Evolutionary conservation across 2,113 vertebrate genomes (phyloP).

Genomic region (Perccottus glenii): DNA sequence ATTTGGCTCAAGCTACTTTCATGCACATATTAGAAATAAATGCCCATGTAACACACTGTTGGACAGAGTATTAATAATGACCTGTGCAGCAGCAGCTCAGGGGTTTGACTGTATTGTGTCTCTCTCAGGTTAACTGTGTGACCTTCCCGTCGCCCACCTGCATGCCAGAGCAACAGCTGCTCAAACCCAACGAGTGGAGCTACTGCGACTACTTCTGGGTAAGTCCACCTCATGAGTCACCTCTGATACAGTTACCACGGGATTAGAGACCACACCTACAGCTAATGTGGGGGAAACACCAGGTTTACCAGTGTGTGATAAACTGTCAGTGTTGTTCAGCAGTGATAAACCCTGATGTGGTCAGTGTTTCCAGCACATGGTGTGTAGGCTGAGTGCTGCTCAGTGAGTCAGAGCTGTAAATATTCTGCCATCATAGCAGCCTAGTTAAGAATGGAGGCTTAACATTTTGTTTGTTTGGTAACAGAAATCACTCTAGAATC

Average conservation of each 20-base stretch:
- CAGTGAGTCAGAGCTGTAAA: neutral
- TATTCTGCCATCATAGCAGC: neutral
- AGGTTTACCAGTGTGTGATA: too few species aligned
- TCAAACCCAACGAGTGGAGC: constrained; percentile 97
- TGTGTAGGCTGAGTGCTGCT: neutral
- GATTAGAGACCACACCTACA: neutral
- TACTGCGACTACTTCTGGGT: constrained; percentile 99
- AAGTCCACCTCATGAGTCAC: constrained; percentile 60
- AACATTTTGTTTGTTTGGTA: too few species aligned
- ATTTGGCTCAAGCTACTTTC: too few species aligned
- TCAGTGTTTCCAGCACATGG: neutral
- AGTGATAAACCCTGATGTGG: too few species aligned
- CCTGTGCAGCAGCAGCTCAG: too few species aligned
- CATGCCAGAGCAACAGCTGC: constrained; percentile 91
- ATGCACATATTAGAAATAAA: too few species aligned
- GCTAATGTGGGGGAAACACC: neutral
- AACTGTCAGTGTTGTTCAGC: too few species aligned
- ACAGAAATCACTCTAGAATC: neutral
- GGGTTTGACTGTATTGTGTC: neutral
- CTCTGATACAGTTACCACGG: too few species aligned
- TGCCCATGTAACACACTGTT: too few species aligned
- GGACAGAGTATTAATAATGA: too few species aligned
- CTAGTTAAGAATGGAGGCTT: too few species aligned
- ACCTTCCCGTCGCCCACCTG: constrained; percentile 90
- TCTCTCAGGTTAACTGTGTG: constrained; percentile 90